Conservation (phyloP, 2,113 vertebrate species). For the Scytalopus superciliaris region DNA sequence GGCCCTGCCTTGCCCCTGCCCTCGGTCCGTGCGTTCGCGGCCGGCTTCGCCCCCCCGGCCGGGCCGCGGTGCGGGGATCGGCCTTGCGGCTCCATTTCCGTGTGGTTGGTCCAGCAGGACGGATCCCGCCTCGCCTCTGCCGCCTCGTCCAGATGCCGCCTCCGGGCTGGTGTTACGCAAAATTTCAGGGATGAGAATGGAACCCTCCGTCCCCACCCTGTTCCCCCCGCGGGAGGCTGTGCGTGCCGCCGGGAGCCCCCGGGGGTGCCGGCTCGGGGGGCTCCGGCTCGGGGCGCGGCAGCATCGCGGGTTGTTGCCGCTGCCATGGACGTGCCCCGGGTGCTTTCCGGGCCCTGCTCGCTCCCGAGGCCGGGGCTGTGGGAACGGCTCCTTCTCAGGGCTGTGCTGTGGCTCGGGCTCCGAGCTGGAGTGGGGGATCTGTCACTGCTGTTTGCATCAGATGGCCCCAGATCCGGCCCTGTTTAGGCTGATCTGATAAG, state of each 20-base stretch:
- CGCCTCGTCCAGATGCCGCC: background rate
- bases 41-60: background rate
- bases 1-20: background rate
- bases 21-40: background rate
- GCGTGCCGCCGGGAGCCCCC: background rate
- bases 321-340: background rate
- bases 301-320: rapidly evolving
- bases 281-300: background rate
- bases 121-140: background rate
- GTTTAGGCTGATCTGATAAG: rapidly evolving
- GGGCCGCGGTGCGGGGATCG: background rate
- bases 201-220: background rate
- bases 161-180: background rate
- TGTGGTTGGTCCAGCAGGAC: background rate
- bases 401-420: background rate
- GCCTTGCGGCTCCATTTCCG: background rate
- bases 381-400: rapidly evolving
- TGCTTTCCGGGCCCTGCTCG: rapidly evolving
- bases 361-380: background rate
- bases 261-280: background rate
- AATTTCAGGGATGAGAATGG: background rate
- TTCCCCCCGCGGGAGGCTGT: background rate
- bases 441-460: background rate
- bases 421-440: rapidly evolving
- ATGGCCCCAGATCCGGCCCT: rapidly evolving